phyloP scores from a whole-genome alignment of 2,888 invertebrate genomes.

The Carcina quercana region DNA sequence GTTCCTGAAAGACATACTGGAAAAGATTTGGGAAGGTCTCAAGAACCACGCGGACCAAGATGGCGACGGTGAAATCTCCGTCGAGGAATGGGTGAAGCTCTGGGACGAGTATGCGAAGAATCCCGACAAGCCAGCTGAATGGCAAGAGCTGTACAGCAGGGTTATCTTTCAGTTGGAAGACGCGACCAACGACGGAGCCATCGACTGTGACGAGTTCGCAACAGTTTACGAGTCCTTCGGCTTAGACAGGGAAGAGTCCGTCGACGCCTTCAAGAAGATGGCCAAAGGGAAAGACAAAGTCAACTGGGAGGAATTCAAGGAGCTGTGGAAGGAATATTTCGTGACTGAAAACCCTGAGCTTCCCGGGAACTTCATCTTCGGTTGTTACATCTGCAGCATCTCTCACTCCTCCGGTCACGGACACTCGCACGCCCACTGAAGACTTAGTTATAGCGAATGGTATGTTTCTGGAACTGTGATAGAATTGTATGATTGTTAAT shows the following conservation, averaged over 20 bases:
- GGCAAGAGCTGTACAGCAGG: constrained; percentile 89
- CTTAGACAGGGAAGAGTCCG: constrained; percentile 80
- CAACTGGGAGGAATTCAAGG: constrained; percentile 83
- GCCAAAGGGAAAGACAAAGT: constrained; percentile 83
- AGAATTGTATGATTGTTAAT: too few relatives aligned
- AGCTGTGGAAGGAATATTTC: constrained; percentile 85
- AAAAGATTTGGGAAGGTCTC: constrained; percentile 83
- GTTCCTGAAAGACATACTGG: constrained; percentile 69
- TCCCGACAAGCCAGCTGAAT: constrained; percentile 79
- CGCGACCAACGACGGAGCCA: constrained; percentile 82
- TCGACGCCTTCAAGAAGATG: constrained; percentile 85
- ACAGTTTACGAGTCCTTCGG: constrained; percentile 87
- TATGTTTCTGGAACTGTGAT: too few relatives aligned
- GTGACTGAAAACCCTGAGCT: constrained; percentile 65
- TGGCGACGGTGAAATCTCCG: constrained; percentile 85
- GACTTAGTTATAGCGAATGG: too few relatives aligned
- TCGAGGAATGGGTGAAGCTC: constrained; percentile 87
- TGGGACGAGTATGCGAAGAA: constrained; percentile 81
- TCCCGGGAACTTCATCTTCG: constrained; percentile 80
- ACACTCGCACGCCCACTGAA: too few relatives aligned
- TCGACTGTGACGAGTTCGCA: constrained; percentile 88
- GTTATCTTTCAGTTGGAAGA: constrained; percentile 92
- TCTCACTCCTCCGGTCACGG: too few relatives aligned
- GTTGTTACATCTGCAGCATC: too few relatives aligned
- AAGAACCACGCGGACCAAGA: constrained; percentile 82